phyloP scores from a whole-genome alignment of 92 coral and sea anemone species.

The Phenganax subtilis region DNA sequence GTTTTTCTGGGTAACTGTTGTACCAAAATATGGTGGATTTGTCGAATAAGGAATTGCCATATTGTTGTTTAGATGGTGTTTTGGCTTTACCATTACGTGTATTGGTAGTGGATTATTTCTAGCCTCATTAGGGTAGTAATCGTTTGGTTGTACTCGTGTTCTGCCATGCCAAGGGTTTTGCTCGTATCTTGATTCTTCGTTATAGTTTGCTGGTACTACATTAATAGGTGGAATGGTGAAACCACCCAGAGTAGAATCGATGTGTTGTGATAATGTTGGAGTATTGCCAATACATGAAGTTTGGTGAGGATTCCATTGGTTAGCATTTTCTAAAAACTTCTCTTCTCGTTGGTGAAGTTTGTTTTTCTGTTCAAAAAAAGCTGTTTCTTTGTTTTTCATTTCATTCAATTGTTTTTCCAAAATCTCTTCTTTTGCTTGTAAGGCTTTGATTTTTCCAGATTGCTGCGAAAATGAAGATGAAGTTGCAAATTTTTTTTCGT shows the following conservation, averaged over 20 bases:
- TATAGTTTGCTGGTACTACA: neutral
- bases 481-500: neutral
- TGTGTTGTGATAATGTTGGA: constrained; percentile 51
- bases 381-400: constrained; percentile 50
- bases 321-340: constrained; percentile 52
- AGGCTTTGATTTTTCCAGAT: constrained; percentile 54
- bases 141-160: neutral
- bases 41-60: neutral
- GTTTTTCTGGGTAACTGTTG: neutral
- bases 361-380: constrained; percentile 55
- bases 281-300: constrained; percentile 46
- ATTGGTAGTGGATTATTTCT: constrained; percentile 1
- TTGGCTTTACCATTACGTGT: neutral
- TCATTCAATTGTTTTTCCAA: constrained; percentile 62
- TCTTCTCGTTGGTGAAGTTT: constrained; percentile 64
- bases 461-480: constrained; percentile 44
- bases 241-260: constrained; percentile 7
- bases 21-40: neutral
- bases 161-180: neutral
- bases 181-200: neutral
- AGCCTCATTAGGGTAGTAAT: neutral
- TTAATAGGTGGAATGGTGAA: constrained; percentile 9
- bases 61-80: neutral
- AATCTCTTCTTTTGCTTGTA: constrained; percentile 51
- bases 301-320: constrained; percentile 50